These are phyloP conservation scores for Solenopsis fugax DNA, from an alignment of 1,140 invertebrate genomes.

Conservation along the genomic window DNA sequence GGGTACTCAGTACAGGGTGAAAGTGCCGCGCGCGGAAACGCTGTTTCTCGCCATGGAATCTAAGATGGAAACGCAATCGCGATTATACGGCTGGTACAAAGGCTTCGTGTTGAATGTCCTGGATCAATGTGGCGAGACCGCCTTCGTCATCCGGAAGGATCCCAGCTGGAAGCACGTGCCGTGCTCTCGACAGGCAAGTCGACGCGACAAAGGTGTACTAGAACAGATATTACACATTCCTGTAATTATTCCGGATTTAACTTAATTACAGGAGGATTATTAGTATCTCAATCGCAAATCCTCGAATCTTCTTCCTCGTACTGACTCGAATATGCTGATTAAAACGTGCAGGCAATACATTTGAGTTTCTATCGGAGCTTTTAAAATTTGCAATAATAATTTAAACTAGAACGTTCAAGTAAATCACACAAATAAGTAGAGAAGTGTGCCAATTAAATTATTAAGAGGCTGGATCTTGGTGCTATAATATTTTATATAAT, in stretches of 20 bases:
- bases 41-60: constrained; percentile 78
- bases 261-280: neutral
- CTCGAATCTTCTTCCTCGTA: neutral
- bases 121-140: constrained; percentile 77
- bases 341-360: neutral
- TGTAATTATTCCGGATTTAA: neutral
- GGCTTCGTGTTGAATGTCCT: constrained; percentile 74
- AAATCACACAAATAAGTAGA: too few species aligned
- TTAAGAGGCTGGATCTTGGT: too few species aligned
- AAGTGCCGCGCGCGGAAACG: constrained; percentile 78
- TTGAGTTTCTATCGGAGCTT: too few species aligned
- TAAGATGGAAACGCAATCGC: constrained; percentile 10
- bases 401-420: too few species aligned
- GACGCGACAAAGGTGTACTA: neutral
- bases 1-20: constrained; percentile 77
- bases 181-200: constrained; percentile 73
- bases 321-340: neutral
- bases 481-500: too few species aligned
- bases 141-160: constrained; percentile 77
- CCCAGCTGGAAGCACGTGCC: constrained; percentile 72
- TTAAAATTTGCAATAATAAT: too few species aligned
- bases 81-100: constrained; percentile 30
- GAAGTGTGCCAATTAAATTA: too few species aligned
- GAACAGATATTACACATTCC: neutral
- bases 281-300: neutral